These are phyloP conservation scores for Cepaea nemoralis DNA, from an alignment of 1,140 invertebrate genomes.

Conservation along the genomic window DNA sequence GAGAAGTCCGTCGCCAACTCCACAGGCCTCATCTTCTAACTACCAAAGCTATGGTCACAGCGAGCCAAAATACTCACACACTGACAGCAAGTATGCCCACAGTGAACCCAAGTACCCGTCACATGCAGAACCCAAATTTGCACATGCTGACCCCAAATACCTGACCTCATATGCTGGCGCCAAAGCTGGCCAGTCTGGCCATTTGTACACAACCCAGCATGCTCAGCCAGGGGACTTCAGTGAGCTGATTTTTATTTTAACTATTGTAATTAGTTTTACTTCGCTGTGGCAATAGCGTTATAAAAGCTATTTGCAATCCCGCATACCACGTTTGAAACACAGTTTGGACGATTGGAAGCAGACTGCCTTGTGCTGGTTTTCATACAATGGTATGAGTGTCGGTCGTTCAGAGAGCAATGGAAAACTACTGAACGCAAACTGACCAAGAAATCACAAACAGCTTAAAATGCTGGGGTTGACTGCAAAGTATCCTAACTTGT, in stretches of 20 bases:
- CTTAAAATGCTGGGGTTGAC: too few relatives aligned
- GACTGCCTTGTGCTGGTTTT: too few relatives aligned
- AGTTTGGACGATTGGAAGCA: too few relatives aligned
- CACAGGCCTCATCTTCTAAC: neutral
- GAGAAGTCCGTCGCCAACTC: conserved; percentile 74
- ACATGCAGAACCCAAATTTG: conserved; percentile 32
- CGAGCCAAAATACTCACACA: conserved; percentile 50
- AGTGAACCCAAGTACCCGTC: conserved; percentile 8
- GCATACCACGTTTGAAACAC: too few relatives aligned
- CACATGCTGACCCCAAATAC: conserved; percentile 43
- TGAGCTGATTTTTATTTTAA: conserved; percentile 21
- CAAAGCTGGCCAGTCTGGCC: conserved; percentile 30
- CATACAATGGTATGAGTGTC: too few relatives aligned
- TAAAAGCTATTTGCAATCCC: too few relatives aligned
- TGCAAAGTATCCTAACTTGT: too few relatives aligned
- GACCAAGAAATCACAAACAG: too few relatives aligned
- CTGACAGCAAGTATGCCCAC: conserved; percentile 39
- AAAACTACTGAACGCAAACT: too few relatives aligned
- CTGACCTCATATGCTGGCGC: conserved; percentile 15
- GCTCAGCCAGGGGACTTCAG: conserved; percentile 41
- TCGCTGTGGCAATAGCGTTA: too few relatives aligned
- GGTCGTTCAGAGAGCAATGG: too few relatives aligned
- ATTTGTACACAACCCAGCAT: conserved; percentile 41
- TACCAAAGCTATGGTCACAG: conserved; percentile 41
- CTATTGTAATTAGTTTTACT: too few relatives aligned